phyloP scores from a whole-genome alignment of 2,888 invertebrate species.

The Balanococcus diminutus region DNA sequence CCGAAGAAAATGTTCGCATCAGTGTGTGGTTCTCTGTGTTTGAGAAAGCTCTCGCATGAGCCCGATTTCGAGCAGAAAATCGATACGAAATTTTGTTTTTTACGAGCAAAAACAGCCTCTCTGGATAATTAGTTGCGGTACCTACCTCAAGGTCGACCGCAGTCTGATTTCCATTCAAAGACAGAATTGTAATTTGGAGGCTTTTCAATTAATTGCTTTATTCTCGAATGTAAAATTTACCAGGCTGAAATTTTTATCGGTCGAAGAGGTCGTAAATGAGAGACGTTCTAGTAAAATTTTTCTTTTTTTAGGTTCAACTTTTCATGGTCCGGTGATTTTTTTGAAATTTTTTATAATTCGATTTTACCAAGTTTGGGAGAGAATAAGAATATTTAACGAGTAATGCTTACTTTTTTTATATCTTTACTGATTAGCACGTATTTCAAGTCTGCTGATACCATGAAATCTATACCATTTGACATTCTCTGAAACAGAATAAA shows the following conservation, averaged over 20 bases:
- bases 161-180: background rate
- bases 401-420: conserved; percentile 60
- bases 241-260: background rate
- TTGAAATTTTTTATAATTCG: background rate
- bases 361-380: background rate
- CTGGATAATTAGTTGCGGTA: background rate
- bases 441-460: conserved; percentile 77
- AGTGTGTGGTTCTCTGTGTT: background rate
- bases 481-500: conserved; percentile 68
- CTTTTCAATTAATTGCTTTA: background rate
- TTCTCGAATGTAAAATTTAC: background rate
- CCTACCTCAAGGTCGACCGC: background rate
- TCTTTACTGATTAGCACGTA: conserved; percentile 76
- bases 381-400: background rate
- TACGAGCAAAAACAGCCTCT: background rate
- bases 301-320: background rate
- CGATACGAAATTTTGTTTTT: background rate
- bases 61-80: background rate
- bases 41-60: background rate
- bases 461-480: conserved; percentile 77
- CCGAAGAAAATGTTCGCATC: conserved; percentile 46
- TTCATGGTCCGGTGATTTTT: background rate
- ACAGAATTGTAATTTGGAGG: background rate
- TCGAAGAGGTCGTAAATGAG: background rate
- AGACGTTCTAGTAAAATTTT: background rate